Evolutionary conservation across 2,888 invertebrate species (phyloP).

Genomic region (Falcaria lacertinaria): DNA sequence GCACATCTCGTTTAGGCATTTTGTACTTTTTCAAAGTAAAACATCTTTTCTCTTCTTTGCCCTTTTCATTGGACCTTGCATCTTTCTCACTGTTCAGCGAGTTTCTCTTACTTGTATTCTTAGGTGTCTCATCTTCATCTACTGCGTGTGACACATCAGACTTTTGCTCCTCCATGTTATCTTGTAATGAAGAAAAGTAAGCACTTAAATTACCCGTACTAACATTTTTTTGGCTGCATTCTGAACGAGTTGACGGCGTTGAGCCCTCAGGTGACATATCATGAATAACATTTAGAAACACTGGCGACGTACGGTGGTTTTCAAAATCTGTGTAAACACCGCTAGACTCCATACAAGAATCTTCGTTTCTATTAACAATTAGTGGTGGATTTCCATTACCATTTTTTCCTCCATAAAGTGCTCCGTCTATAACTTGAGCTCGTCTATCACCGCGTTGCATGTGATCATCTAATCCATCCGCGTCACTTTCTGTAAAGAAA

Average conservation of each 20-base stretch:
- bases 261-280: constrained; percentile 84
- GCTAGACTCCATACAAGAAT: constrained; percentile 92
- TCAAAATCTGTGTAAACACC: constrained; percentile 94
- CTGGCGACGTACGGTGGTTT: constrained; percentile 77
- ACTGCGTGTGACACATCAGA: constrained; percentile 35
- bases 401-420: constrained; percentile 88
- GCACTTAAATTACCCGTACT: constrained; percentile 49
- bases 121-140: constrained; percentile 55
- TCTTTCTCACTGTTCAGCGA: constrained; percentile 68
- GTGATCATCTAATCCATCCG: constrained; percentile 89
- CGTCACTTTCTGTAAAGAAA: constrained; percentile 94
- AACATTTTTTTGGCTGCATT: constrained; percentile 71
- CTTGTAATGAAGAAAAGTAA: constrained; percentile 49
- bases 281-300: constrained; percentile 81
- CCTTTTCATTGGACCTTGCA: constrained; percentile 53
- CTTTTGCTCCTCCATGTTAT: constrained; percentile 42
- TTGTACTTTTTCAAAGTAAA: constrained; percentile 84
- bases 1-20: constrained; percentile 88
- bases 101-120: constrained; percentile 66
- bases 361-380: constrained; percentile 82
- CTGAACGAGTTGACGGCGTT: constrained; percentile 76
- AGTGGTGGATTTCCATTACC: constrained; percentile 76
- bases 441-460: constrained; percentile 85
- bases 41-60: constrained; percentile 75
- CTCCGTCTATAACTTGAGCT: constrained; percentile 93